Percentiles rank a stretch among this genome's conserved stretches.
These are phyloP conservation scores for Muntiacus reevesi DNA, from an alignment of 2,113 vertebrate genomes.

Conservation along the genomic window DNA sequence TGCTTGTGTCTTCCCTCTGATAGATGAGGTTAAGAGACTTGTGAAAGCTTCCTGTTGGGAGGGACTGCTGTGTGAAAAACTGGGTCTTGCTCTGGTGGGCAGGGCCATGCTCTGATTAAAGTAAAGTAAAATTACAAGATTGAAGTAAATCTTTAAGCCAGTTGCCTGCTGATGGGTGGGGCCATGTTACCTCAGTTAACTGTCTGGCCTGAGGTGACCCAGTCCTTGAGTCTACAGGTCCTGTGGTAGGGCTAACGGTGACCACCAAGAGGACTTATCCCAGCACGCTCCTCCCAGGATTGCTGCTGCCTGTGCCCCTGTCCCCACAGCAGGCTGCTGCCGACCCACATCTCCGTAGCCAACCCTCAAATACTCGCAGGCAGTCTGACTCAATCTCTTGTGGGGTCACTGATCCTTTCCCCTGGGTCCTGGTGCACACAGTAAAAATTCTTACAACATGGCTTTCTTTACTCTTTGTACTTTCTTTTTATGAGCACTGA, in stretches of 20 bases:
- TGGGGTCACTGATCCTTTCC: not conserved
- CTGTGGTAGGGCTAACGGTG: not conserved
- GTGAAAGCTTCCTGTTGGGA: not conserved
- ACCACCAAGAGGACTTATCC: not conserved
- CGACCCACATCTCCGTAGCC: not conserved
- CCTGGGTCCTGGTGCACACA: not conserved
- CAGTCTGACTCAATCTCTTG: not conserved
- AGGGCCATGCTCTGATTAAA: not conserved
- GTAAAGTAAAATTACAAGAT: not conserved
- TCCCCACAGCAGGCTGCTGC: not conserved
- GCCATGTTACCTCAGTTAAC: not conserved
- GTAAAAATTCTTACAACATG: not conserved
- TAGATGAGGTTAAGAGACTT: not conserved
- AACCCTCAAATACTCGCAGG: not conserved
- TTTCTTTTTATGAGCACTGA: not conserved
- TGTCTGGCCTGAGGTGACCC: not conserved
- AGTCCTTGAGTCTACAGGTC: not conserved
- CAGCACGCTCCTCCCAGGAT: not conserved
- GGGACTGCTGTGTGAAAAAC: not conserved
- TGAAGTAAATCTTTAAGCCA: not conserved
- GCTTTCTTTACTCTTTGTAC: not conserved
- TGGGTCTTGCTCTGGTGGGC: not conserved
- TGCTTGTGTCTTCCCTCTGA: not conserved
- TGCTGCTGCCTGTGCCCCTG: not conserved
- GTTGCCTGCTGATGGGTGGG: not conserved